These are phyloP conservation scores for Chunga burmeisteri DNA, from an alignment of 2,113 vertebrate genomes.

Conservation along the genomic window DNA sequence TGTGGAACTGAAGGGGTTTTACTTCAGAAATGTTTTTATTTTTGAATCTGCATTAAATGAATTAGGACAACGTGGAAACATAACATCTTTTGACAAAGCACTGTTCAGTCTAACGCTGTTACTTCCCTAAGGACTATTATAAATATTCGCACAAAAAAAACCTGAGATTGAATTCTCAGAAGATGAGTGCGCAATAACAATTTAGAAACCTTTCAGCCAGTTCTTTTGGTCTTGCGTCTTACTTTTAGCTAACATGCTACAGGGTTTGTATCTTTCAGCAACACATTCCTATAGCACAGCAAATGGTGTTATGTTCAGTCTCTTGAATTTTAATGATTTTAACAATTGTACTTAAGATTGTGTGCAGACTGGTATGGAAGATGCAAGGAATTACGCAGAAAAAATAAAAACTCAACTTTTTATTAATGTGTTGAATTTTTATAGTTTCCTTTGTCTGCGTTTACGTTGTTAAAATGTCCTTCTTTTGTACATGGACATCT, in stretches of 20 bases:
- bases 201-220: background rate
- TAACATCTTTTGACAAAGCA: background rate
- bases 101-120: background rate
- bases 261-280: conserved; percentile 34
- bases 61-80: background rate
- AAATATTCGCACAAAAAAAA: background rate
- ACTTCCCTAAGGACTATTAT: background rate
- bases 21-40: background rate
- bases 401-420: conserved; percentile 19
- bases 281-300: conserved; percentile 48
- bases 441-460: conserved; percentile 16
- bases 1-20: background rate
- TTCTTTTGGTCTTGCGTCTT: background rate
- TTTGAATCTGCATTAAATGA: background rate
- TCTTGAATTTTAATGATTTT: background rate
- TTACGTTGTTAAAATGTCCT: background rate
- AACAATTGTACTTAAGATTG: background rate
- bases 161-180: background rate
- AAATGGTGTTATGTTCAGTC: background rate
- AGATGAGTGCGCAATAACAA: background rate
- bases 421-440: conserved; percentile 4
- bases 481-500: conserved; percentile 37
- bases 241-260: background rate
- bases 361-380: background rate
- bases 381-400: background rate